phyloP scores from a whole-genome alignment of 2,113 vertebrate species.

The Bufo bufo region DNA sequence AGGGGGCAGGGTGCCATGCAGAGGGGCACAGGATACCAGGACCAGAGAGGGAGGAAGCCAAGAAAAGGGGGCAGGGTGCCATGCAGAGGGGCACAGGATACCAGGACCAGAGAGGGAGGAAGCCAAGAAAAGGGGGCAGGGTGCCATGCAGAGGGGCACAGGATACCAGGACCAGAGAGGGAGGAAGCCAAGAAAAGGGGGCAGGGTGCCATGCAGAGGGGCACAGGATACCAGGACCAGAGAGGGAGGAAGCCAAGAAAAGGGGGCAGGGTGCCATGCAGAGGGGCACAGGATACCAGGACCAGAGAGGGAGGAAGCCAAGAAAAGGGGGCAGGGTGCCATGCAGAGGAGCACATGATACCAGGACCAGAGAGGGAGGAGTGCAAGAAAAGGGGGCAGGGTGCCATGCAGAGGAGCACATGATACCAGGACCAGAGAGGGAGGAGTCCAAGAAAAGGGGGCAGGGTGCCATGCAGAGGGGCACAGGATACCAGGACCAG shows the following conservation, averaged over 20 bases:
- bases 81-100: too few relatives aligned
- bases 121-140: background rate
- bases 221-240: background rate
- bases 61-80: background rate
- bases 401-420: background rate
- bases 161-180: background rate
- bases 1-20: fast-evolving
- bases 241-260: background rate
- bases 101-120: too few relatives aligned
- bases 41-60: background rate
- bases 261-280: background rate
- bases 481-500: background rate
- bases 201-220: background rate
- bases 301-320: background rate
- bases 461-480: background rate
- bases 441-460: background rate
- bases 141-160: background rate
- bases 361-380: too few relatives aligned
- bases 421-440: background rate
- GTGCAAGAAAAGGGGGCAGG: background rate
- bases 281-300: background rate
- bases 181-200: background rate
- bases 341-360: background rate
- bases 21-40: background rate
- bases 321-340: background rate